Conservation (phyloP, 2,797 vertebrate genomes). For the Sebastes steindachneri region DNA sequence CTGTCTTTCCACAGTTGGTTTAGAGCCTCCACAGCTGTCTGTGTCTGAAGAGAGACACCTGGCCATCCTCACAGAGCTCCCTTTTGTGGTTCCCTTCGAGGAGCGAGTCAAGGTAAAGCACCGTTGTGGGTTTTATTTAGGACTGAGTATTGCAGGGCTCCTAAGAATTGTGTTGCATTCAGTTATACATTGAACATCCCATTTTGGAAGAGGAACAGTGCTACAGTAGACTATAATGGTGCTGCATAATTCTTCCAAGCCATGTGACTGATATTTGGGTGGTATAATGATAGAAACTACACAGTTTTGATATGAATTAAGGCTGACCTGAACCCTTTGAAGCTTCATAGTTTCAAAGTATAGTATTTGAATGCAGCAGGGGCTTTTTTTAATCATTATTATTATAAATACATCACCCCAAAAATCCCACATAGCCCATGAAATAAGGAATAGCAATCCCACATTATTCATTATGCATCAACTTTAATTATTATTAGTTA, state of each 20-base stretch:
- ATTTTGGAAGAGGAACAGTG: background rate
- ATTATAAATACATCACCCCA: background rate
- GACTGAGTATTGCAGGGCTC: background rate
- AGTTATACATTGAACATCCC: background rate
- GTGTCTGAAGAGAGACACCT: constrained; percentile 97
- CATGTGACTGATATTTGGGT: background rate
- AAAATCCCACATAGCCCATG: background rate
- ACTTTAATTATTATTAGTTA: background rate
- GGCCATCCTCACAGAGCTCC: constrained; percentile 97
- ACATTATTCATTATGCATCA: background rate
- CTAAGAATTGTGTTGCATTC: background rate
- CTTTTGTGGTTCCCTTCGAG: constrained; percentile 98
- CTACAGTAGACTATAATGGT: background rate
- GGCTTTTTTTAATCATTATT: background rate
- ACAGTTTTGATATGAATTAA: background rate
- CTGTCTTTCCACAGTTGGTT: constrained; percentile 84
- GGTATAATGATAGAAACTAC: background rate
- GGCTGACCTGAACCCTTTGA: background rate
- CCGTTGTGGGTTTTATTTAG: background rate
- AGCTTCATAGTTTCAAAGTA: background rate
- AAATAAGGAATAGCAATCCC: background rate
- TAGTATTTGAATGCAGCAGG: background rate
- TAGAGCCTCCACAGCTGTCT: constrained; percentile 93
- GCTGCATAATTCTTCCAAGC: background rate
- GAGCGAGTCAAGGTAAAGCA: constrained; percentile 95